Evolutionary conservation across 2,113 vertebrate species (phyloP).

Genomic region (Arizona elegans): DNA sequence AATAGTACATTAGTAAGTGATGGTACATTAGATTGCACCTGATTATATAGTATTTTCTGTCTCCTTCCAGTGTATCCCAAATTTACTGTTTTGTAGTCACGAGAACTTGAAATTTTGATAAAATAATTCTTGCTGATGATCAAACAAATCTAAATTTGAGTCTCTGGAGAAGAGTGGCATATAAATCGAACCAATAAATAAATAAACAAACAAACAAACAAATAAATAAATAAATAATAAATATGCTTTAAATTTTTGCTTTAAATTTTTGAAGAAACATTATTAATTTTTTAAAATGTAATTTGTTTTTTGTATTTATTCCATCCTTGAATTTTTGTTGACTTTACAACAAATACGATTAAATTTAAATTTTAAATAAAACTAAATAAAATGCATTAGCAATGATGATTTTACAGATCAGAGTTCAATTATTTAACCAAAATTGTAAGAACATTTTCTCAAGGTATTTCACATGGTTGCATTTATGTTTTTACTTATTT

Average conservation of each 20-base stretch:
- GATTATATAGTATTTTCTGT: neutral
- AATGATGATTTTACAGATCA: neutral
- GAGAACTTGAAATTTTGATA: neutral
- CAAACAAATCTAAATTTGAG: neutral
- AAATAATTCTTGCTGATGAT: neutral
- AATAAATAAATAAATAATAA: too few species aligned
- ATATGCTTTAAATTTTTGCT: neutral
- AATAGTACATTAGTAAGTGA: neutral
- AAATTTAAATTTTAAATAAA: neutral
- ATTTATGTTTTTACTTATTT: constrained; percentile 1
- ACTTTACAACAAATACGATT: neutral
- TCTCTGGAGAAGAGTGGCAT: too few species aligned
- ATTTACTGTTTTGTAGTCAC: neutral
- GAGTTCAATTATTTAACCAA: neutral
- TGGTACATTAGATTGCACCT: neutral
- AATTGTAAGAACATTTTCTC: neutral
- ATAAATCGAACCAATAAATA: too few species aligned
- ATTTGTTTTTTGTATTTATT: neutral
- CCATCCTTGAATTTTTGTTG: neutral
- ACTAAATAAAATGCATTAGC: neutral
- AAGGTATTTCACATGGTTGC: neutral
- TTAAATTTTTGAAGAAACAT: neutral
- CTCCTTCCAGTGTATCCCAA: neutral
- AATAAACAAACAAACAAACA: too few species aligned
- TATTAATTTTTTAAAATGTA: neutral